Evolutionary conservation across 2,113 vertebrate species (phyloP).

Genomic region (Chaetops frenatus): DNA sequence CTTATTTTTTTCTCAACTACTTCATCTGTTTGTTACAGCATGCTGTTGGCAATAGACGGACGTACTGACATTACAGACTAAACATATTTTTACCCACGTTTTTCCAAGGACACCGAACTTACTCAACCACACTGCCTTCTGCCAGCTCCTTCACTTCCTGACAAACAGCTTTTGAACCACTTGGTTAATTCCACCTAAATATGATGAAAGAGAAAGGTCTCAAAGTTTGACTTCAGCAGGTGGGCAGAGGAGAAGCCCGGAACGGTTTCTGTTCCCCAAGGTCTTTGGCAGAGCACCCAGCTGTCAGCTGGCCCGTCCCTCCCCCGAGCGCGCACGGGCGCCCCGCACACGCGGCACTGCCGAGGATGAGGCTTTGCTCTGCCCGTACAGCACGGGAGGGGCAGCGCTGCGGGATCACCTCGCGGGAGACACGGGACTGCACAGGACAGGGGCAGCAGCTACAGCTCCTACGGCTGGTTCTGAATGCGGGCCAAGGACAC

Average conservation of each 20-base stretch:
- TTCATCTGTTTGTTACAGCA: not conserved
- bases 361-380: not conserved
- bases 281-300: not conserved
- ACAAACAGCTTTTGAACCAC: not conserved
- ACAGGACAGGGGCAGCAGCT: not conserved
- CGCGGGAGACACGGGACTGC: too few relatives aligned
- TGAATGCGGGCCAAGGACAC: rapidly evolving
- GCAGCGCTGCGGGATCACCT: not conserved
- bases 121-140: not conserved
- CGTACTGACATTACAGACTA: not conserved
- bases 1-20: not conserved
- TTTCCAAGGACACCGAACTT: not conserved
- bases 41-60: not conserved
- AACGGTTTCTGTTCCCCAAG: not conserved
- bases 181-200: not conserved
- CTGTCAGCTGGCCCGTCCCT: too few relatives aligned
- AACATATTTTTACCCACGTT: not conserved
- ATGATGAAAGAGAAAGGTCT: not conserved
- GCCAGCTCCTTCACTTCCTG: not conserved
- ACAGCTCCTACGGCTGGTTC: not conserved
- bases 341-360: rapidly evolving
- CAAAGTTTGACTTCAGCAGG: not conserved
- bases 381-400: not conserved
- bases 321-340: not conserved
- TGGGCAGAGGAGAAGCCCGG: not conserved